These are phyloP conservation scores for Mesocentrotus franciscanus DNA, from an alignment of 53 echinoderm and acorn worm species.

Conservation along the genomic window DNA sequence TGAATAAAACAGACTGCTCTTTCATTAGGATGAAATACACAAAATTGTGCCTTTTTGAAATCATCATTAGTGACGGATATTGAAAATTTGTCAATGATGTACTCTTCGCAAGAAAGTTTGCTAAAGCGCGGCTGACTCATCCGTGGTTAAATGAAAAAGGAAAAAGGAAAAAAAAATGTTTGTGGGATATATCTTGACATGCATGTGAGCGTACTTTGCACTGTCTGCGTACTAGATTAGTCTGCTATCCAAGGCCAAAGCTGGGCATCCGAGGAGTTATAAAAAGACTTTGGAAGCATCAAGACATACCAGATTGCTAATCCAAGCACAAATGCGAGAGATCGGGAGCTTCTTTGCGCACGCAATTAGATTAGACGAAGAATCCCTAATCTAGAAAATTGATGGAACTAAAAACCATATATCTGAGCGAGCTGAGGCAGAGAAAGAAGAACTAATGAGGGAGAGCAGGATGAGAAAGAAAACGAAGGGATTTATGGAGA, in stretches of 20 bases:
- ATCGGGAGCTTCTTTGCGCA: conserved; percentile 38
- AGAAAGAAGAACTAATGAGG: not conserved
- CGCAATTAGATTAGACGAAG: conserved; percentile 56
- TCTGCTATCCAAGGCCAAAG: conserved; percentile 32
- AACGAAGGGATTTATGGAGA: not conserved
- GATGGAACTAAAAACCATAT: conserved; percentile 58
- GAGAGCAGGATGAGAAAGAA: not conserved
- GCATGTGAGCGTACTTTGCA: conserved; percentile 27
- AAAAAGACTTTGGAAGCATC: conserved; percentile 12
- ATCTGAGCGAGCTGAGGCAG: not conserved
- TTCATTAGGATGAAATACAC: not conserved
- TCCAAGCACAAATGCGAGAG: conserved; percentile 55
- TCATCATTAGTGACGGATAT: not conserved
- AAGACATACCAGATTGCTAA: conserved; percentile 37
- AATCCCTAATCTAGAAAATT: conserved; percentile 54
- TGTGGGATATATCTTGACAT: conserved; percentile 7
- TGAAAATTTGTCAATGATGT: conserved; percentile 11
- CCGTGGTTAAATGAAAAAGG: not conserved
- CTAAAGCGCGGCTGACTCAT: conserved; percentile 3
- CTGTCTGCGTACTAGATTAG: conserved; percentile 51
- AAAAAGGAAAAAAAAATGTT: conserved; percentile 15
- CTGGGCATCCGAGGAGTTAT: conserved; percentile 15
- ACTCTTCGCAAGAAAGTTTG: not conserved
- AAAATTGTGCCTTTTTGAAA: not conserved
- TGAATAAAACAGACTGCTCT: not conserved